Conservation (phyloP, 2,113 vertebrate genomes). For the Scartelaos histophorus region DNA sequence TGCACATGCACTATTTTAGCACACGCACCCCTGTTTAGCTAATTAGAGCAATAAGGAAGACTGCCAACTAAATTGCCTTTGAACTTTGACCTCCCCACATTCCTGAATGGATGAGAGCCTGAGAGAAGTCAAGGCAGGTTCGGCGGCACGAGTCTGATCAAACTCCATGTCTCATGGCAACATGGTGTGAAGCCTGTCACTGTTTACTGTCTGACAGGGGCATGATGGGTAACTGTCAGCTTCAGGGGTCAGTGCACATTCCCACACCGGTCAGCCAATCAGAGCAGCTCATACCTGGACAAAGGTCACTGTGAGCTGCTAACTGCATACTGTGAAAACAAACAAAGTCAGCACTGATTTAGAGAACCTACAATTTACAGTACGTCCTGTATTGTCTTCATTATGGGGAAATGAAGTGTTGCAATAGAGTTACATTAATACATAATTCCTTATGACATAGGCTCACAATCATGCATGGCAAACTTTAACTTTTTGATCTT, state of each 20-base stretch:
- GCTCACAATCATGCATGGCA: too few species aligned
- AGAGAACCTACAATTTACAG: background rate
- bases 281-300: slow-evolving; percentile 1
- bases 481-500: too few species aligned
- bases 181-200: slow-evolving; percentile 48
- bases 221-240: slow-evolving; percentile 29
- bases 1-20: background rate
- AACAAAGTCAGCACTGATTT: background rate
- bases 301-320: slow-evolving; percentile 1
- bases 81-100: slow-evolving; percentile 46
- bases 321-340: background rate
- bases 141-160: slow-evolving; percentile 50
- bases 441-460: too few species aligned
- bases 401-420: too few species aligned
- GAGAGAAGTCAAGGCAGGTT: slow-evolving; percentile 45
- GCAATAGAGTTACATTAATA: too few species aligned
- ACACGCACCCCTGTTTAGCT: slow-evolving; percentile 14
- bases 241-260: slow-evolving; percentile 12
- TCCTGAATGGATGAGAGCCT: slow-evolving; percentile 30
- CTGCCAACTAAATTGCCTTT: slow-evolving; percentile 28
- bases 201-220: slow-evolving; percentile 54
- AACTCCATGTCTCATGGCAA: slow-evolving; percentile 38
- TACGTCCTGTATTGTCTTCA: background rate
- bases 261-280: slow-evolving; percentile 14
- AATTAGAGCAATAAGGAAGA: slow-evolving; percentile 27